Conservation (phyloP, 2,888 invertebrate species). For the Thysanoteuthis rhombus region DNA sequence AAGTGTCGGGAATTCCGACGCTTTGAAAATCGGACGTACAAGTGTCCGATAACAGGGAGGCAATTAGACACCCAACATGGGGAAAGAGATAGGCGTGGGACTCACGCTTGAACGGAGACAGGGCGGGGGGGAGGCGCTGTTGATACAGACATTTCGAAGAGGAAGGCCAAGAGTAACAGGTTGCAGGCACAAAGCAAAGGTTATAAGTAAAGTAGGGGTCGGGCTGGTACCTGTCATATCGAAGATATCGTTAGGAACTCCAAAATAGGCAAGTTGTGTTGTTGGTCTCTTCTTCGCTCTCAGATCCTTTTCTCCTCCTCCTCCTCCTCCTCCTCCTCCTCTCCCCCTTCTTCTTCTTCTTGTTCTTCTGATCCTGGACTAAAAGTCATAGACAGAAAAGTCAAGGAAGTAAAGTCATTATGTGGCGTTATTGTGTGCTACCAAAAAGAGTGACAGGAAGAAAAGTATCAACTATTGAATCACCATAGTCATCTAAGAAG, state of each 20-base stretch:
- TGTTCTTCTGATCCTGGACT: too few species aligned
- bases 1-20: background rate
- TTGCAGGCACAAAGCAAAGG: background rate
- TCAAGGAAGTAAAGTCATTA: too few species aligned
- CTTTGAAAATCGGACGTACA: background rate
- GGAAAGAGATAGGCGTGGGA: conserved; percentile 12
- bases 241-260: background rate
- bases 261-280: background rate
- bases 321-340: background rate
- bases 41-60: background rate
- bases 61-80: conserved; percentile 12
- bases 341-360: background rate
- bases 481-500: too few species aligned
- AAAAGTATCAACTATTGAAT: too few species aligned
- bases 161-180: background rate
- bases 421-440: too few species aligned
- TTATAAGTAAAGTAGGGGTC: background rate
- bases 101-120: background rate
- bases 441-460: too few species aligned
- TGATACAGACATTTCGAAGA: background rate
- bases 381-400: too few species aligned
- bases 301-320: background rate
- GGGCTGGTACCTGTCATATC: background rate
- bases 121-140: too few species aligned
- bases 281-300: background rate